Evolutionary conservation across 2,797 vertebrate species (phyloP).

Genomic region (Muraenolepis orangiensis): DNA sequence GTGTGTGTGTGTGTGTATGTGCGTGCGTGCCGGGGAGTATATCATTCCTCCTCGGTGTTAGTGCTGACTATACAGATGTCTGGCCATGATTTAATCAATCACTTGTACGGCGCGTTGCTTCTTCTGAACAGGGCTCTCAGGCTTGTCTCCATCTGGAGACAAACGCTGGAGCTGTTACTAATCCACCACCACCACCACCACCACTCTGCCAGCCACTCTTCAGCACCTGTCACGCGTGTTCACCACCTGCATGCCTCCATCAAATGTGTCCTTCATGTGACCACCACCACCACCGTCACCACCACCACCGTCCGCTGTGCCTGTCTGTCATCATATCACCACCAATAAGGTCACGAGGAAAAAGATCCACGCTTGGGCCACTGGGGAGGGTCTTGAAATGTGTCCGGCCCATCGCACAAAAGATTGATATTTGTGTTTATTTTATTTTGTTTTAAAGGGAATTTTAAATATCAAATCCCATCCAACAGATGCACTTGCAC

Average conservation of each 20-base stretch:
- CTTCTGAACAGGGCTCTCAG: conserved; percentile 40
- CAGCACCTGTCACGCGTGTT: neutral
- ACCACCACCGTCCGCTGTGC: neutral
- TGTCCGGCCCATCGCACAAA: neutral
- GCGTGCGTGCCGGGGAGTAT: conserved; percentile 25
- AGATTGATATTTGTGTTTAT: neutral
- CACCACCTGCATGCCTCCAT: neutral
- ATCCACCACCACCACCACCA: conserved; percentile 7
- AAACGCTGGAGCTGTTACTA: conserved; percentile 14
- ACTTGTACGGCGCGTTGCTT: conserved; percentile 41
- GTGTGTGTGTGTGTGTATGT: too few species aligned
- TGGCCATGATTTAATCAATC: conserved; percentile 61
- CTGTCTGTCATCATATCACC: neutral
- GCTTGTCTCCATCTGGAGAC: conserved; percentile 30
- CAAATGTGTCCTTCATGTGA: neutral
- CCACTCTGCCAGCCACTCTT: neutral
- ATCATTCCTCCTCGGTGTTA: conserved; percentile 46
- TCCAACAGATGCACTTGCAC: neutral
- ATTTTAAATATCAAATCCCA: neutral
- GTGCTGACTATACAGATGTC: conserved; percentile 65
- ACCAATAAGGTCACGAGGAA: neutral
- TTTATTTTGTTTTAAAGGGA: neutral
- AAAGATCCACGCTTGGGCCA: neutral
- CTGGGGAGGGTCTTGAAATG: neutral
- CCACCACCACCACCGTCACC: too few species aligned